Evolutionary conservation across 1,140 invertebrate genomes (phyloP), one percentile per base, ranked within the genome.

Genomic region (Rhagoletis zephyria): DNA sequence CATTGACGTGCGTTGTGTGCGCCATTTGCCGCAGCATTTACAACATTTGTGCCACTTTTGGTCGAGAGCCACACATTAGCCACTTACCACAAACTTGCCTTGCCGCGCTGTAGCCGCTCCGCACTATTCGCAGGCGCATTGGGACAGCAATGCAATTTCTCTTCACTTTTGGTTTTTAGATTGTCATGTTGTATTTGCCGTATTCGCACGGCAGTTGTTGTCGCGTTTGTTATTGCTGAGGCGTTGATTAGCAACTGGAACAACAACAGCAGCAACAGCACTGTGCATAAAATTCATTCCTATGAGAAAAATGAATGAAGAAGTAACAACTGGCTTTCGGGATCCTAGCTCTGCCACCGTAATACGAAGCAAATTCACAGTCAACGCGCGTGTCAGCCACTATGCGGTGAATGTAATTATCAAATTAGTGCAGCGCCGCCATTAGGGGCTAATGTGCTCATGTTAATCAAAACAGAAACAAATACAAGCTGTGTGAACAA

Each of bases 131-230:
- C 3, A 48, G 42, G 9, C 70, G 45, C 42, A 48, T 7, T 10
- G 90, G 85, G 19, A 48, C 48, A 10, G 12, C 40, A 14, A 14
- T 67, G 60, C 89, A 65, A 90, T 91, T 90, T 89, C 88, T 85
- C 87, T 87, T 89, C 88, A 67, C 87, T 88, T 89, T 88, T 90
- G 89, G 89, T 88, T 86, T 89, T 90, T 90, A 90, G 89, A 91
- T 89, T 91, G 90, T 90, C 88, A 88, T 89, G 91, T 91, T 91
- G 90, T 86, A 88, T 89, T 90, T 91, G 64, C 89, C 89, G 89
- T 87, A 89, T 91, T 89, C 90, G 90, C 87, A 90, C 40, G 40
- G 61, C 61, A 4, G 61, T 63, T 81, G 45, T 56, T 81, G 74
- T n/a, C 48, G 48, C 19, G 45, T 40, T 77, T 51, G 45, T 16